These are phyloP conservation scores for Microtus richardsoni DNA, from an alignment of 2,113 vertebrate species.

Conservation along the genomic window DNA sequence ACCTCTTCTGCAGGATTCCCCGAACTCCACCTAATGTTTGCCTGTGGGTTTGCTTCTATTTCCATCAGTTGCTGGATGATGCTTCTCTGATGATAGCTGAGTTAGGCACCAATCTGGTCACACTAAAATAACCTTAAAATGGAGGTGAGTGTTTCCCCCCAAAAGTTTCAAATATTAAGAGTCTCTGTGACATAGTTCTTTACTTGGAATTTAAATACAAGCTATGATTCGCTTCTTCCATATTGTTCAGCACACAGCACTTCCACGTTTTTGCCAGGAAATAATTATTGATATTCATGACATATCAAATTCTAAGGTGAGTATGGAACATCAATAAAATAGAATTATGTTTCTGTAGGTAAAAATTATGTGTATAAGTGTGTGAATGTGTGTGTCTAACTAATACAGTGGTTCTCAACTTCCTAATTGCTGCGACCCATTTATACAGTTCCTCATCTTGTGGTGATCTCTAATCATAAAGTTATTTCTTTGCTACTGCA, in stretches of 20 bases:
- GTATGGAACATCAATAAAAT: background rate
- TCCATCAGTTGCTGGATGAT: background rate
- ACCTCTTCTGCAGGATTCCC: background rate
- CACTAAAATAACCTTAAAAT: background rate
- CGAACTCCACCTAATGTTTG: background rate
- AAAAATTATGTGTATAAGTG: background rate
- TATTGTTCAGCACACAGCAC: background rate
- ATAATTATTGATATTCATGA: background rate
- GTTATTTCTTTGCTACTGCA: background rate
- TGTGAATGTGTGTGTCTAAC: background rate
- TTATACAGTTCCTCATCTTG: background rate
- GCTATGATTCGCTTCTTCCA: background rate
- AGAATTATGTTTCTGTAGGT: background rate
- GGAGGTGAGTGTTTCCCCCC: background rate
- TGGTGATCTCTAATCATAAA: background rate
- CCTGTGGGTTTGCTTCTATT: background rate
- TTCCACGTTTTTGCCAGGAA: background rate
- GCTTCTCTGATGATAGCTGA: background rate
- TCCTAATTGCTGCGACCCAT: background rate
- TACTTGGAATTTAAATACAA: background rate
- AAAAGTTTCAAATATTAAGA: background rate
- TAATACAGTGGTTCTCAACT: background rate
- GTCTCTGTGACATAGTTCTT: background rate
- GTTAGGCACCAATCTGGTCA: background rate
- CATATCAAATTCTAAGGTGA: background rate